A percentile compares a stretch with the other conserved stretches of the same genome.
These are phyloP conservation scores for Cottus gobio DNA, from an alignment of 2,113 vertebrate species.

Conservation along the genomic window DNA sequence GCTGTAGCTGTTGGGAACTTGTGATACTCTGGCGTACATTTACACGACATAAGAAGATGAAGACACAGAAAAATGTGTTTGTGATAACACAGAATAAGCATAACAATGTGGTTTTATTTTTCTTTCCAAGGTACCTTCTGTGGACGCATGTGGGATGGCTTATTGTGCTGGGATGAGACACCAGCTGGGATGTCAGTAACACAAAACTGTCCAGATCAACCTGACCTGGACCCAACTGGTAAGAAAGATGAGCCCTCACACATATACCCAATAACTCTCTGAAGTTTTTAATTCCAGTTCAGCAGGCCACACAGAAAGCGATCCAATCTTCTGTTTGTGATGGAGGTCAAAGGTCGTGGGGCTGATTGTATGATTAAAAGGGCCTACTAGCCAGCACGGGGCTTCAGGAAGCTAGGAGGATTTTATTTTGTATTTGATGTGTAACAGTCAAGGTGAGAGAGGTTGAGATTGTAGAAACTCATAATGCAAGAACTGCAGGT, in stretches of 20 bases:
- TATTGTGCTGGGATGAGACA: slow-evolving; percentile 94
- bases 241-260: slow-evolving; percentile 40
- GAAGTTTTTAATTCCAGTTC: slow-evolving; percentile 14
- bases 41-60: background rate
- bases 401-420: background rate
- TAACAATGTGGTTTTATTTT: background rate
- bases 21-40: background rate
- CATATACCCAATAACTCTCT: background rate
- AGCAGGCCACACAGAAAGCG: background rate
- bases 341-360: slow-evolving; percentile 2
- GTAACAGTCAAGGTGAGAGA: background rate
- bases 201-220: slow-evolving; percentile 89
- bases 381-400: background rate
- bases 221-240: slow-evolving; percentile 88
- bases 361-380: background rate
- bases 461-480: slow-evolving; percentile 3
- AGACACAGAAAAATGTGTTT: background rate
- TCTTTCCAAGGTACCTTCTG: slow-evolving; percentile 85
- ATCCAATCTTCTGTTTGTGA: background rate
- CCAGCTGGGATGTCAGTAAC: slow-evolving; percentile 84
- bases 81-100: background rate
- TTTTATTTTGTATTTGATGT: background rate
- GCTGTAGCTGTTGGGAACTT: background rate
- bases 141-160: slow-evolving; percentile 92
- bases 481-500: background rate